Evolutionary conservation across 2,797 vertebrate genomes (phyloP).

Genomic region (Capromys pilorides): DNA sequence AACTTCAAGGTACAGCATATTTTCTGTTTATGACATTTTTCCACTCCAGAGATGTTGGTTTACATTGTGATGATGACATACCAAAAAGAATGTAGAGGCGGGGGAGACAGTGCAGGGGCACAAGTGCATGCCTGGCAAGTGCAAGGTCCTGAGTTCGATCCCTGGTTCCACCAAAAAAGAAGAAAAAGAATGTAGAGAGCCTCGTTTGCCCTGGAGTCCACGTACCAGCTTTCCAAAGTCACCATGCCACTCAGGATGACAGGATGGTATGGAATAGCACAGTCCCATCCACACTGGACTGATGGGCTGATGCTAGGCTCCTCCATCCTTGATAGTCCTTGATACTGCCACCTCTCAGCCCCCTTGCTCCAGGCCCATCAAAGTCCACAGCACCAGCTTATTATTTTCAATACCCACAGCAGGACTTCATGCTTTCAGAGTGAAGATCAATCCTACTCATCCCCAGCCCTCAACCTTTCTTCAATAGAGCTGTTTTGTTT

Average conservation of each 20-base stretch:
- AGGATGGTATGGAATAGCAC: not conserved
- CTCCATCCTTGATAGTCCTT: not conserved
- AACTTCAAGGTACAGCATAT: not conserved
- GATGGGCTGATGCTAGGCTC: too few species aligned
- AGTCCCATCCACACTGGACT: not conserved
- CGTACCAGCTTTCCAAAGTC: not conserved
- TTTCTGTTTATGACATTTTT: slow-evolving; percentile 65
- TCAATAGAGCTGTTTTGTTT: not conserved
- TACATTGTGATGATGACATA: slow-evolving; percentile 35
- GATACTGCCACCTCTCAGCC: not conserved
- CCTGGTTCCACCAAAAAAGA: too few species aligned
- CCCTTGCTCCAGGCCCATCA: not conserved
- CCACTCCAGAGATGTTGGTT: slow-evolving; percentile 34
- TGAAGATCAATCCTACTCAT: not conserved
- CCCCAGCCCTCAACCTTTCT: too few species aligned
- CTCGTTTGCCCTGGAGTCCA: not conserved
- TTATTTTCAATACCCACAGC: not conserved
- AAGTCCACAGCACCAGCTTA: not conserved
- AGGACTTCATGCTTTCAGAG: not conserved
- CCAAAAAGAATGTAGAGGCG: not conserved
- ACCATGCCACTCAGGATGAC: not conserved
- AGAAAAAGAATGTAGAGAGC: not conserved
- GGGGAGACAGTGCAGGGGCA: too few species aligned
- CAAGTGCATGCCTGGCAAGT: too few species aligned
- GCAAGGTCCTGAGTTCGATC: too few species aligned